phyloP scores from a whole-genome alignment of 2,113 vertebrate species.

The Corythornis madagascariensis region DNA sequence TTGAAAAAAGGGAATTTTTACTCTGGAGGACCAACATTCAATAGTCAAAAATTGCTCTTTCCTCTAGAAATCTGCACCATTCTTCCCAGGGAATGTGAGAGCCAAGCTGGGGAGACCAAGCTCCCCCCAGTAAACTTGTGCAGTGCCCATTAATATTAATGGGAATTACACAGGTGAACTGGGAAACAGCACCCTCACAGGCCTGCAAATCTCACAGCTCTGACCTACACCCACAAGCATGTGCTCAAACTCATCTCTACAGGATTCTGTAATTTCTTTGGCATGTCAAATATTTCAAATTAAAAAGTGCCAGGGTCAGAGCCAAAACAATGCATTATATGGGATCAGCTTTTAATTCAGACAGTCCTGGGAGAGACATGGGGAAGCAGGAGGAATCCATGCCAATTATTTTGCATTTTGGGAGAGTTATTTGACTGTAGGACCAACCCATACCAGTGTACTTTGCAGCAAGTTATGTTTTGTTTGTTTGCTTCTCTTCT shows the following conservation, averaged over 20 bases:
- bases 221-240: neutral
- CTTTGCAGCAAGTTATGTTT: conserved; percentile 8
- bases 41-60: neutral
- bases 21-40: neutral
- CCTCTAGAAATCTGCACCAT: accelerated
- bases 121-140: neutral
- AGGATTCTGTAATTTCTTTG: conserved; percentile 10
- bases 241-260: neutral
- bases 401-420: conserved; percentile 30
- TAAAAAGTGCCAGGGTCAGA: conserved; percentile 38
- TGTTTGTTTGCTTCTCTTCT: conserved; percentile 44
- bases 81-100: neutral
- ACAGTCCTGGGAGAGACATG: neutral
- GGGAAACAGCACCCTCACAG: neutral
- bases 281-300: conserved; percentile 54
- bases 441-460: conserved; percentile 7
- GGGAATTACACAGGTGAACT: neutral
- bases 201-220: neutral
- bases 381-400: conserved; percentile 18
- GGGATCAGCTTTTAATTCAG: conserved; percentile 37
- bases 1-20: neutral
- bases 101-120: neutral
- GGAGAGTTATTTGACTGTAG: conserved; percentile 55
- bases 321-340: conserved; percentile 44
- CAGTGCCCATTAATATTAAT: neutral